Evolutionary conservation across 2,888 invertebrate species (phyloP).

Genomic region (Platerodrilus igneus): DNA sequence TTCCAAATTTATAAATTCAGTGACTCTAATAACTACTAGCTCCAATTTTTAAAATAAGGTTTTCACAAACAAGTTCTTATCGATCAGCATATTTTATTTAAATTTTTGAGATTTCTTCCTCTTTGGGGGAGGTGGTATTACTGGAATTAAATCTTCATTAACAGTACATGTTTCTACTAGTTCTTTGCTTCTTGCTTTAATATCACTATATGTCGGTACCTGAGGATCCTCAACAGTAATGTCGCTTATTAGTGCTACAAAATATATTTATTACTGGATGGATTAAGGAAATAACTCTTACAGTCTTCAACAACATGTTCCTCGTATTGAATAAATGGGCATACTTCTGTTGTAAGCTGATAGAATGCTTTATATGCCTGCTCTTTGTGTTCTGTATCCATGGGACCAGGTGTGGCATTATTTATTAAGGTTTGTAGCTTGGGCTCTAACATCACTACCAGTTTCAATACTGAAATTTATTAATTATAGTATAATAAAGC

Average conservation of each 20-base stretch:
- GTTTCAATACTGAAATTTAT: conserved; percentile 8
- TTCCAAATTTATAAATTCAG: too few relatives aligned
- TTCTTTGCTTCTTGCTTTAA: conserved; percentile 18
- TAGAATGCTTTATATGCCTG: conserved; percentile 17
- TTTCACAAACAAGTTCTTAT: too few relatives aligned
- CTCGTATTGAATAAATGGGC: conserved; percentile 7
- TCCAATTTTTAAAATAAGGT: too few relatives aligned
- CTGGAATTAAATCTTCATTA: conserved; percentile 13
- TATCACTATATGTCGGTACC: conserved; percentile 16
- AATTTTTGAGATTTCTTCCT: conserved; percentile 11
- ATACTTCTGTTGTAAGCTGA: conserved; percentile 10
- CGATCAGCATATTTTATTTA: background rate
- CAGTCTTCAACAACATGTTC: conserved; percentile 14
- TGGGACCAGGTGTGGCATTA: conserved; percentile 1
- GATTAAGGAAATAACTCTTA: conserved; percentile 5
- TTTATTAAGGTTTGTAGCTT: conserved; percentile 11
- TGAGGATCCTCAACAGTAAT: conserved; percentile 14
- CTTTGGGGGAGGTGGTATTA: conserved; percentile 10
- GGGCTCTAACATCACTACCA: conserved; percentile 10
- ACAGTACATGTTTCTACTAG: conserved; percentile 12
- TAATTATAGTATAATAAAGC: too few relatives aligned
- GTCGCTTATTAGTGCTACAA: conserved; percentile 13
- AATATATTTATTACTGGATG: background rate
- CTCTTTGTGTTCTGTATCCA: conserved; percentile 8
- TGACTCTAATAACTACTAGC: too few relatives aligned